Conservation (phyloP, 2,113 vertebrate species). For the Rhinichthys klamathensis region DNA sequence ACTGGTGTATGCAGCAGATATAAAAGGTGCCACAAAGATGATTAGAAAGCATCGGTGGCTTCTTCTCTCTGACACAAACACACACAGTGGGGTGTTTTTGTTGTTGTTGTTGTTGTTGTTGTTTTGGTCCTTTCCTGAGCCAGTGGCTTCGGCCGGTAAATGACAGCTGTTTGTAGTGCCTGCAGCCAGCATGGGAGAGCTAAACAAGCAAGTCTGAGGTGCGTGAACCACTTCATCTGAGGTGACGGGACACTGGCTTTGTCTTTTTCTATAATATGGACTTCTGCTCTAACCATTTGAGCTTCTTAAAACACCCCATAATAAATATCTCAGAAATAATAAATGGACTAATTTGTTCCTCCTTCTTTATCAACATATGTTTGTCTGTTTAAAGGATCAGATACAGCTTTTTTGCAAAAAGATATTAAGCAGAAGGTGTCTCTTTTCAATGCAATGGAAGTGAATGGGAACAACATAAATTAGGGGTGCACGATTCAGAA, state of each 20-base stretch:
- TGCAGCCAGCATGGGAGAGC: not conserved
- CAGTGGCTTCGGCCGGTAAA: not conserved
- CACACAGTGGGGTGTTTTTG: not conserved
- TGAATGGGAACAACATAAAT: not conserved
- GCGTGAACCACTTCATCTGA: constrained; percentile 40
- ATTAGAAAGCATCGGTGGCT: not conserved
- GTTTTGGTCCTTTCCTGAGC: not conserved
- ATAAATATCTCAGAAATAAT: not conserved
- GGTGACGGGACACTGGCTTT: not conserved
- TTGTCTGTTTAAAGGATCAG: not conserved
- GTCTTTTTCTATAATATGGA: constrained; percentile 9
- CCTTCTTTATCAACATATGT: constrained; percentile 3
- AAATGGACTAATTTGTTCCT: too few relatives aligned
- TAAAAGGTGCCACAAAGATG: not conserved
- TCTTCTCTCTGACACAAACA: not conserved
- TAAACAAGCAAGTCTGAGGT: constrained; percentile 9
- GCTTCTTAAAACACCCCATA: not conserved
- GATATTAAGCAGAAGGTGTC: not conserved
- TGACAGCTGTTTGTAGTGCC: not conserved
- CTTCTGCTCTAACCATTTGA: constrained; percentile 8
- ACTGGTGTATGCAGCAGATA: not conserved
- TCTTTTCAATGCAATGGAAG: not conserved
- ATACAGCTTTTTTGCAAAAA: not conserved
- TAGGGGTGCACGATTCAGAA: too few relatives aligned
- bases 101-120: too few relatives aligned